Conservation (phyloP, 2,888 invertebrate genomes). For the Pterostichus madidus region DNA sequence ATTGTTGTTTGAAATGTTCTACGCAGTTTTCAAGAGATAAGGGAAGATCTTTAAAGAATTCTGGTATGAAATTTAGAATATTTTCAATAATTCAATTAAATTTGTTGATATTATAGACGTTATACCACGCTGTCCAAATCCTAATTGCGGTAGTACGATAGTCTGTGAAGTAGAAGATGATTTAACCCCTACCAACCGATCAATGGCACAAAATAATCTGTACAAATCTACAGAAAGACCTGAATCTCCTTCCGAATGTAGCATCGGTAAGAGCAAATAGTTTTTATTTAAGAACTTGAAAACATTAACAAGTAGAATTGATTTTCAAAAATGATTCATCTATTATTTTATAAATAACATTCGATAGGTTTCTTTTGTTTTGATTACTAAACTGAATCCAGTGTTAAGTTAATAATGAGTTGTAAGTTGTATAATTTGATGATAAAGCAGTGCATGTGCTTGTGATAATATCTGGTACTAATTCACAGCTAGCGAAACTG, state of each 20-base stretch:
- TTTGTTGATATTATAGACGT: neutral
- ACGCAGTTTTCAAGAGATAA: conserved; percentile 81
- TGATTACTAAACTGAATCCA: neutral
- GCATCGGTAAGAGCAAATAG: conserved; percentile 70
- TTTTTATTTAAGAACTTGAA: neutral
- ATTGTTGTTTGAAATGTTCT: conserved; percentile 83
- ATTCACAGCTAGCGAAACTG: conserved; percentile 67
- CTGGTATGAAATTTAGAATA: neutral
- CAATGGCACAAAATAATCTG: conserved; percentile 14
- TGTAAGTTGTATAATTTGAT: neutral
- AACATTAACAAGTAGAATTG: neutral
- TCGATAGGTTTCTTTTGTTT: neutral
- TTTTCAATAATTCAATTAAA: neutral
- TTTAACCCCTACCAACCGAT: conserved; percentile 51
- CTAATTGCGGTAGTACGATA: conserved; percentile 39
- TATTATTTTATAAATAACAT: conserved; percentile 3
- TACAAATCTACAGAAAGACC: conserved; percentile 66
- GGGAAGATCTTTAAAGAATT: conserved; percentile 3
- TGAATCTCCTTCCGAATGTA: conserved; percentile 70
- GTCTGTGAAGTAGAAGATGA: conserved; percentile 59
- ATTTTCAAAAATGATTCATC: neutral
- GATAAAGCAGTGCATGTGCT: conserved; percentile 55
- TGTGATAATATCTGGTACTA: conserved; percentile 55
- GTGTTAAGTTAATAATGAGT: neutral
- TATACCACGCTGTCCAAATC: conserved; percentile 45